phyloP scores from a whole-genome alignment of 2,888 invertebrate genomes.

The Standfussiana lucernea region DNA sequence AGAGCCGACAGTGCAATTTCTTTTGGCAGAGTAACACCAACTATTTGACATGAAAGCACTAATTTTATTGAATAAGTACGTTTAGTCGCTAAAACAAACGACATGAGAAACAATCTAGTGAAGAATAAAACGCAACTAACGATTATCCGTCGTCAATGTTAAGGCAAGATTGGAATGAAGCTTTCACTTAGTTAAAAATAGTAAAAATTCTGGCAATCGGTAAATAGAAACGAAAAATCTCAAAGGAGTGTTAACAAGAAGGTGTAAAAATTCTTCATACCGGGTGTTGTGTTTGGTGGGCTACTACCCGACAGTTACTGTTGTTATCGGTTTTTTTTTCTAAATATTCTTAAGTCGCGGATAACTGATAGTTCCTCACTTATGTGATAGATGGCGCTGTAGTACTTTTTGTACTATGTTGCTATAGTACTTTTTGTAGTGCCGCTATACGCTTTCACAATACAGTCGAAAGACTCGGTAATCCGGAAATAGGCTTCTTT shows the following conservation, averaged over 20 bases:
- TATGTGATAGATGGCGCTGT: neutral
- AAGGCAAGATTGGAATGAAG: neutral
- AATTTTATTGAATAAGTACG: neutral
- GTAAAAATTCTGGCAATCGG: too few relatives aligned
- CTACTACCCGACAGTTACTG: too few relatives aligned
- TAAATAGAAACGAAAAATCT: too few relatives aligned
- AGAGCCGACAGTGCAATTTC: neutral
- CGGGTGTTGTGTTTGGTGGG: too few relatives aligned
- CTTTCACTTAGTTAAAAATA: neutral
- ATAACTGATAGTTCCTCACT: too few relatives aligned
- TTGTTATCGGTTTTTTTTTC: too few relatives aligned
- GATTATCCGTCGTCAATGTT: too few relatives aligned
- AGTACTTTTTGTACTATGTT: too few relatives aligned
- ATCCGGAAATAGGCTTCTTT: neutral
- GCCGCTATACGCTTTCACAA: neutral
- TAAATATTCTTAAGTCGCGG: too few relatives aligned
- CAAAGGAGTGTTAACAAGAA: too few relatives aligned
- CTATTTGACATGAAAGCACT: neutral
- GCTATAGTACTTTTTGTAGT: neutral
- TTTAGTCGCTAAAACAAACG: too few relatives aligned
- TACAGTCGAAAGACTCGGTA: neutral
- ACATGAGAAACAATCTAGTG: neutral
- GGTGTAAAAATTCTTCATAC: too few relatives aligned
- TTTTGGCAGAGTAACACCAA: constrained; percentile 30
- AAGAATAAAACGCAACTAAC: neutral